Evolutionary conservation across 2,113 vertebrate species (phyloP).

Genomic region (Daubentonia madagascariensis): DNA sequence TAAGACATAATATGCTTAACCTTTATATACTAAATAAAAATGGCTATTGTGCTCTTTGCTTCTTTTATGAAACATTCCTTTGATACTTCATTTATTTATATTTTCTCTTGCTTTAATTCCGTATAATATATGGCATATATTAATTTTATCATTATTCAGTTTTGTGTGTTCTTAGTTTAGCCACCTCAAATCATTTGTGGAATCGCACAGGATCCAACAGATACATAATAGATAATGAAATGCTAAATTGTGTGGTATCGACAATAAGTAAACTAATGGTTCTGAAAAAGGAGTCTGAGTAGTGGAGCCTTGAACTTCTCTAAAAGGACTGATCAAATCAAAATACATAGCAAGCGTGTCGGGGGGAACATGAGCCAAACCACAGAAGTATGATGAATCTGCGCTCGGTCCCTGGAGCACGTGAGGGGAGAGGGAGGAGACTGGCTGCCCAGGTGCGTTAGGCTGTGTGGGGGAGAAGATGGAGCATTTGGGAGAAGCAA

Average conservation of each 20-base stretch:
- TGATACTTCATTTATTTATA: background rate
- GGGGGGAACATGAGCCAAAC: background rate
- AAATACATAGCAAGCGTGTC: background rate
- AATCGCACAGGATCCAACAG: background rate
- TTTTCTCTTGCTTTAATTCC: background rate
- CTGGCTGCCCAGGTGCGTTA: fast-evolving
- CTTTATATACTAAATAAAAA: background rate
- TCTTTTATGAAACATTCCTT: background rate
- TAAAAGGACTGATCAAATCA: background rate
- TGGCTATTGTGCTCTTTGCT: background rate
- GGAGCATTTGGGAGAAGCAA: background rate
- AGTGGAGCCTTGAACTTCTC: background rate
- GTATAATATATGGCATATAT: background rate
- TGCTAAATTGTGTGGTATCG: background rate
- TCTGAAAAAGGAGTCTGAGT: background rate
- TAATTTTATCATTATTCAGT: background rate
- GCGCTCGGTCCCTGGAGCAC: background rate
- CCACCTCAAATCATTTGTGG: background rate
- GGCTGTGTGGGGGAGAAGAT: background rate
- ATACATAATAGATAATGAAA: background rate
- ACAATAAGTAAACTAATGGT: background rate
- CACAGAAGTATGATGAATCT: background rate
- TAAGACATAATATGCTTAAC: background rate
- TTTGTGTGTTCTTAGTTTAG: background rate
- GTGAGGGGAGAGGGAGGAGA: background rate